Conservation (phyloP, 2,113 vertebrate species). For the Phrynosoma blainvillii region DNA sequence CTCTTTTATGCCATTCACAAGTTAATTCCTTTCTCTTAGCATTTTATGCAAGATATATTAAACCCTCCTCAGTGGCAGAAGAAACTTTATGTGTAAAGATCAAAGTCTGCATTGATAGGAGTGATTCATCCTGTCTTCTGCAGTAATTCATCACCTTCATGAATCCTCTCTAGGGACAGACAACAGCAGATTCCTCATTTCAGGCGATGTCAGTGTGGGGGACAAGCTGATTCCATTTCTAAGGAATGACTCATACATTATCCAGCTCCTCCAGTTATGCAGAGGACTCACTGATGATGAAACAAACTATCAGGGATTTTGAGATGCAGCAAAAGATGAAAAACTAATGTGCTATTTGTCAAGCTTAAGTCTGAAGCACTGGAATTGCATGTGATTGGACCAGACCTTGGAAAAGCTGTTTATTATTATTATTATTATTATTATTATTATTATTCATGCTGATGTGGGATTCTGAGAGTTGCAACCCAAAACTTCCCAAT, state of each 20-base stretch:
- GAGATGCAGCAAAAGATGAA: conserved; percentile 11
- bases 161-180: conserved; percentile 1
- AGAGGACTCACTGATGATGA: conserved; percentile 49
- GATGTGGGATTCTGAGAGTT: too few relatives aligned
- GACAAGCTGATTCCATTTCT: background rate
- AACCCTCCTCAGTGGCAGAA: background rate
- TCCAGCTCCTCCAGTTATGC: conserved; percentile 35
- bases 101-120: background rate
- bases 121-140: background rate
- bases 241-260: conserved; percentile 38
- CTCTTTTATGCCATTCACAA: background rate
- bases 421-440: too few relatives aligned
- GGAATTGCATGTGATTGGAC: background rate
- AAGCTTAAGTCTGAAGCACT: conserved; percentile 12
- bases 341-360: conserved; percentile 39
- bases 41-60: background rate
- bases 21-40: background rate
- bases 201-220: background rate
- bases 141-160: conserved; percentile 31
- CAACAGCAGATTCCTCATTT: background rate
- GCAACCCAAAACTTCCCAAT: too few relatives aligned
- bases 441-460: too few relatives aligned
- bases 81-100: conserved; percentile 27
- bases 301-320: conserved; percentile 58
- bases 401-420: background rate